phyloP scores from a whole-genome alignment of 2,888 invertebrate species.

The Leptopilina myrica region DNA sequence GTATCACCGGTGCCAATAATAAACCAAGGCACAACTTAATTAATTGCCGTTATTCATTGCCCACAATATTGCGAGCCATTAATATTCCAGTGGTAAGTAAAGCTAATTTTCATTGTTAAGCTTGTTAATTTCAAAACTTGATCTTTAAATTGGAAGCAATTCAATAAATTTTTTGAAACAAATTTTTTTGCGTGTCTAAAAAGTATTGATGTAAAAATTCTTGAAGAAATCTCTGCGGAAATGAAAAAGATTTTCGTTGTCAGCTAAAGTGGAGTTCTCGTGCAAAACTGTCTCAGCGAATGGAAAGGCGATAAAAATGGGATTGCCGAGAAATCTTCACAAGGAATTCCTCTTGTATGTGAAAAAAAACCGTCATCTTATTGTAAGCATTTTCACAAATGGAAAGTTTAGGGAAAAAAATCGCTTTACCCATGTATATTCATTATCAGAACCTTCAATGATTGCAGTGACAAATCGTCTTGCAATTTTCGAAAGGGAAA shows the following conservation, averaged over 20 bases:
- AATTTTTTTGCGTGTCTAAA: not conserved
- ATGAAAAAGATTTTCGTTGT: constrained; percentile 26
- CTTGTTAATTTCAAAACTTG: too few relatives aligned
- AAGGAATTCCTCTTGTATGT: not conserved
- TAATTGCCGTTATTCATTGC: too few relatives aligned
- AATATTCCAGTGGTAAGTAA: too few relatives aligned
- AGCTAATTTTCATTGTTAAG: too few relatives aligned
- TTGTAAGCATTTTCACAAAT: constrained; percentile 14
- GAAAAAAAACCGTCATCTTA: constrained; percentile 19
- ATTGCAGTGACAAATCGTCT: constrained; percentile 35
- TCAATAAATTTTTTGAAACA: too few relatives aligned
- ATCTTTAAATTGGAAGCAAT: too few relatives aligned
- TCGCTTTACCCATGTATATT: not conserved
- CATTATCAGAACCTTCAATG: not conserved
- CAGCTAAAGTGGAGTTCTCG: constrained; percentile 21
- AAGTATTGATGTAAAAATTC: constrained; percentile 20
- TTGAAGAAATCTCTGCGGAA: not conserved
- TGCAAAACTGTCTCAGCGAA: constrained; percentile 24
- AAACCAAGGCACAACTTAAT: too few relatives aligned
- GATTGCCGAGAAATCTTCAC: constrained; percentile 20
- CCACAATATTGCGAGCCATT: too few relatives aligned
- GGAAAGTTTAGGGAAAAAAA: not conserved
- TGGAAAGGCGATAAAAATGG: constrained; percentile 26
- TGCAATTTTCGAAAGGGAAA: not conserved
- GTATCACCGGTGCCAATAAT: too few relatives aligned